Percentiles rank a stretch among this genome's conserved stretches.
These are phyloP conservation scores for Marronus borbonicus DNA, from an alignment of 2,888 invertebrate species.

Conservation along the genomic window DNA sequence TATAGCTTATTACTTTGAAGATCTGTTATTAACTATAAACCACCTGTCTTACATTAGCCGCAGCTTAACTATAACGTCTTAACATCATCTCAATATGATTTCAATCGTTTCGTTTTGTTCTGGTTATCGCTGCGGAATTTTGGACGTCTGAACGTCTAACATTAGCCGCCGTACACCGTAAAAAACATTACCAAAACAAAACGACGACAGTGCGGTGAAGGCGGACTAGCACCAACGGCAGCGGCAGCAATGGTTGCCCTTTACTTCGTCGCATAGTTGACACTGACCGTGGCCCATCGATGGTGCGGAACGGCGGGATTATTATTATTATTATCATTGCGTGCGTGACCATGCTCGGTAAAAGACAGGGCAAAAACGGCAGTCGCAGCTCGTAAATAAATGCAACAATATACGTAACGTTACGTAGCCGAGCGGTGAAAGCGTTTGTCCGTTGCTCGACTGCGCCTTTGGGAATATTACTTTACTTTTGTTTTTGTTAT, in stretches of 20 bases:
- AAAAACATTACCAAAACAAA: conserved; percentile 8
- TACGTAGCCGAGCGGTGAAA: neutral
- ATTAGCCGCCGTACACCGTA: neutral
- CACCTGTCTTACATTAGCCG: too few species aligned
- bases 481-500: too few species aligned
- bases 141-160: conserved; percentile 13
- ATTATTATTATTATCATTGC: conserved; percentile 55
- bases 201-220: neutral
- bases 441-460: neutral
- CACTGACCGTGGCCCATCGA: conserved; percentile 60
- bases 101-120: neutral
- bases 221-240: neutral
- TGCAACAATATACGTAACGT: conserved; percentile 19
- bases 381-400: conserved; percentile 31
- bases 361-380: conserved; percentile 49
- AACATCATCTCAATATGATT: conserved; percentile 14
- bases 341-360: conserved; percentile 53
- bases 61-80: neutral
- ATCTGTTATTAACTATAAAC: too few species aligned
- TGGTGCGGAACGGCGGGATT: conserved; percentile 61
- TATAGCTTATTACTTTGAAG: too few species aligned
- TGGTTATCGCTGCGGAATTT: conserved; percentile 22
- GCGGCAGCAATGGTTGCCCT: neutral
- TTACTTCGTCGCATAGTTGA: conserved; percentile 4
- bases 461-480: too few species aligned